These are phyloP conservation scores for Cydia amplana DNA, from an alignment of 1,140 invertebrate genomes.

Conservation along the genomic window DNA sequence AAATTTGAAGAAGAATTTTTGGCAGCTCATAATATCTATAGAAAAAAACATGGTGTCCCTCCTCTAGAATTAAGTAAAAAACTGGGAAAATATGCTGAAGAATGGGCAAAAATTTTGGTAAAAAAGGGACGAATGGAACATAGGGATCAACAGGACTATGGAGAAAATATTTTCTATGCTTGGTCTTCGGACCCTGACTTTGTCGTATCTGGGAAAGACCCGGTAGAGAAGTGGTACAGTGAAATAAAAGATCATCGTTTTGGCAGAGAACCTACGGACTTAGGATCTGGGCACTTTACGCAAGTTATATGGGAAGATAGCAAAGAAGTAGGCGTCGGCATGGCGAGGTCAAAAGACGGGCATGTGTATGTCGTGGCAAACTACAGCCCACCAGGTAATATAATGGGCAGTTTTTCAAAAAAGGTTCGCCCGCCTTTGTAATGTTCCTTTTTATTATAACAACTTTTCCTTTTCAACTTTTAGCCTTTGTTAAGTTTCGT, in stretches of 20 bases:
- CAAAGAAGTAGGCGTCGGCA: conserved; percentile 88
- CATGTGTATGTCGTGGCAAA: conserved; percentile 91
- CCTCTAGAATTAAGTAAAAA: conserved; percentile 85
- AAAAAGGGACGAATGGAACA: conserved; percentile 86
- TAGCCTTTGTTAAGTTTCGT: too few species aligned
- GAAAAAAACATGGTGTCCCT: conserved; percentile 85
- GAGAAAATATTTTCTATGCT: conserved; percentile 90
- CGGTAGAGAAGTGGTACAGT: conserved; percentile 87
- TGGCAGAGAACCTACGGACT: conserved; percentile 83
- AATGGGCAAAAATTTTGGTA: conserved; percentile 89
- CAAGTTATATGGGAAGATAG: conserved; percentile 91
- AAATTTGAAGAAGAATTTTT: conserved; percentile 84
- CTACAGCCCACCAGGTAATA: conserved; percentile 93
- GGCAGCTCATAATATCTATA: conserved; percentile 87
- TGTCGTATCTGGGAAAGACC: conserved; percentile 83
- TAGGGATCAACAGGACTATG: conserved; percentile 86
- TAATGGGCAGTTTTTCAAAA: conserved; percentile 86
- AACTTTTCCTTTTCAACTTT: too few species aligned
- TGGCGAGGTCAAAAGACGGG: conserved; percentile 84
- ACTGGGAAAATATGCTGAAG: conserved; percentile 87
- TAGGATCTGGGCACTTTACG: conserved; percentile 86
- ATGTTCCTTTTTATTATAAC: conserved; percentile 38
- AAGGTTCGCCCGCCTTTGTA: conserved; percentile 84
- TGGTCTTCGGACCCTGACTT: conserved; percentile 87
- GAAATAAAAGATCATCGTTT: conserved; percentile 83